Base-by-base conservation (phyloP, 2,797 vertebrate species). In the Glyptemys insculpta region DNA sequence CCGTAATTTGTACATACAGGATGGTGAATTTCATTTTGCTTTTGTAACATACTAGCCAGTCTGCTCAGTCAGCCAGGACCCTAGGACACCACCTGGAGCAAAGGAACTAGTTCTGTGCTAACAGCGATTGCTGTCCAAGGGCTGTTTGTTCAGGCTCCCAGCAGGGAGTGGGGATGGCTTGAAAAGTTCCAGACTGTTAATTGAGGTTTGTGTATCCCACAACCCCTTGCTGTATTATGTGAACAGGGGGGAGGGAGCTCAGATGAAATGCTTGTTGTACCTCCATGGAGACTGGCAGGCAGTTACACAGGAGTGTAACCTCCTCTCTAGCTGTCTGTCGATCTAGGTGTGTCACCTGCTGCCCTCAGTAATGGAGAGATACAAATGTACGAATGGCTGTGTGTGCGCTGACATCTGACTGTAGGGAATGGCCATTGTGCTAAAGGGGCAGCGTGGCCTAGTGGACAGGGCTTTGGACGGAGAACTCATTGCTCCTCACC, bases 111-210 rank as follows among this genome's bases (percentile, higher is more conserved):
- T 96, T 95, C 89, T 85, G 88, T 95, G 86, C 91, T 90, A 96
- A 88, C 90, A 41, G 74, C 31, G 11, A 86, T 31, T 82, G 50
- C 84, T 87, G 90, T 83, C 93, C 86, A 97, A 96, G 90, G 92
- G 52, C 81, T 86, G 84, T 88, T 96, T 96, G 92, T 97, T 95
- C 44, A 2, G 78, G 78, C 93, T 92, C 95, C 54, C 94, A 82
- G 89, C 79, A 87, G 93, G 89, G 80, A 83, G n/a, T 10, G 85
- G 57, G 78, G 86, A 72, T 0, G 2, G 87, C 92, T 89, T 93
- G 91, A 96, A 95, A 94, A 81, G 91, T 88, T 95, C 89, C 87
- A 91, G 87, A 78, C 93, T 93, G 78, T 89, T 96, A 94, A 88
- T 54, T 95, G 93, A 93, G 92, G 95, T 95, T 94, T 95, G 65